Conservation (phyloP, 2,797 vertebrate species). For the Telmatherina bonti region DNA sequence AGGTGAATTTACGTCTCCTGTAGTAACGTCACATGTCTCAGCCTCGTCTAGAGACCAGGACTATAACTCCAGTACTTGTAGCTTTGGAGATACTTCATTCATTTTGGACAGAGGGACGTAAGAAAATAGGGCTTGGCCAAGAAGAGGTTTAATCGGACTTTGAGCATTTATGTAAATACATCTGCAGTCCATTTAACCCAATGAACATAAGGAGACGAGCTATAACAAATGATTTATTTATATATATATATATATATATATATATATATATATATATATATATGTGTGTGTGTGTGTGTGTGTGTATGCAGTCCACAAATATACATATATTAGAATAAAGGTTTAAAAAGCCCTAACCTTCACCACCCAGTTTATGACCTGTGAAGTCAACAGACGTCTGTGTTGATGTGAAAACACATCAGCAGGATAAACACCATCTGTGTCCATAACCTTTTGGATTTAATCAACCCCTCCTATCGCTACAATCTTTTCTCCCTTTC, state of each 20-base stretch:
- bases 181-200: not conserved
- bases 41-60: no score
- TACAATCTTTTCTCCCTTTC: slow-evolving; percentile 40
- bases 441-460: slow-evolving; percentile 65
- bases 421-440: slow-evolving; percentile 64
- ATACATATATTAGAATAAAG: slow-evolving; percentile 78
- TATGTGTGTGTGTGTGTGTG: no score
- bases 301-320: slow-evolving; percentile 78
- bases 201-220: slow-evolving; percentile 41
- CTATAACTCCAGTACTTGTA: no score
- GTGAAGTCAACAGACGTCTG: slow-evolving; percentile 57
- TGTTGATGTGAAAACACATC: slow-evolving; percentile 62
- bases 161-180: slow-evolving; percentile 12
- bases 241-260: slow-evolving; percentile 80
- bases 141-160: not conserved
- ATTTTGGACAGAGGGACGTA: no score
- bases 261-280: slow-evolving; percentile 80
- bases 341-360: slow-evolving; percentile 70
- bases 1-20: no score
- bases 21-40: no score
- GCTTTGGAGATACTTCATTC: no score
- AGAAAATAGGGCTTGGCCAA: no score
- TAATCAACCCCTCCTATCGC: slow-evolving; percentile 48
- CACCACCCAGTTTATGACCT: slow-evolving; percentile 69
- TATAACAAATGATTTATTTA: slow-evolving; percentile 84